These are phyloP conservation scores for Melanotus villosus DNA, from an alignment of 2,888 invertebrate species.

Conservation along the genomic window DNA sequence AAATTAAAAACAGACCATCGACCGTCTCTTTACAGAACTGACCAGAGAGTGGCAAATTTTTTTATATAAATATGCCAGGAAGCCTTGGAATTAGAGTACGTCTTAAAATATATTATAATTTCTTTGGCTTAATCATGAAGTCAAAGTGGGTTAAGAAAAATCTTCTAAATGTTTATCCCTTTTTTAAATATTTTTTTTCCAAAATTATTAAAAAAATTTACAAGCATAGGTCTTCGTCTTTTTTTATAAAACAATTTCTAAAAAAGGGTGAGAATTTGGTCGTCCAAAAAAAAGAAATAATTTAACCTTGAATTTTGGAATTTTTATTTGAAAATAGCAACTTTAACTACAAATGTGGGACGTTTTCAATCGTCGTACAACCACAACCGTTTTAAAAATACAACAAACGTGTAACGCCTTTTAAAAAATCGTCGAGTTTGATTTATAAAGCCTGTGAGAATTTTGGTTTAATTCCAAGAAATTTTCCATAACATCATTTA, in stretches of 20 bases:
- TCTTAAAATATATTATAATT: constrained; percentile 19
- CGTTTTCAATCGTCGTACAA: not conserved
- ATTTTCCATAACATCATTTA: too few relatives aligned
- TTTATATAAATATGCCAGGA: constrained; percentile 19
- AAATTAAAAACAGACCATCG: constrained; percentile 1
- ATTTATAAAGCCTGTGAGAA: not conserved
- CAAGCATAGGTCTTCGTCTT: too few relatives aligned
- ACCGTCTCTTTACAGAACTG: constrained; percentile 5
- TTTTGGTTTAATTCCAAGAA: too few relatives aligned
- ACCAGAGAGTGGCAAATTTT: constrained; percentile 8
- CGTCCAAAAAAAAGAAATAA: too few relatives aligned
- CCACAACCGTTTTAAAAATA: not conserved
- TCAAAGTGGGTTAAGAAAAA: not conserved
- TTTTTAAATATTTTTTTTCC: too few relatives aligned
- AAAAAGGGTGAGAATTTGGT: too few relatives aligned
- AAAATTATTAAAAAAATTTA: too few relatives aligned
- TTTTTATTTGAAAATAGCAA: not conserved
- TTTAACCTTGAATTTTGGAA: too few relatives aligned
- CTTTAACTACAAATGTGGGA: not conserved
- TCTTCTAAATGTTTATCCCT: too few relatives aligned
- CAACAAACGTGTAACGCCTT: not conserved
- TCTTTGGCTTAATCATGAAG: constrained; percentile 1
- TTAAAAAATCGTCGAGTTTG: too few relatives aligned
- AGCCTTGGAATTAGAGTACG: constrained; percentile 11
- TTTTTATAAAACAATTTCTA: too few relatives aligned